Evolutionary conservation across 2,113 vertebrate species (phyloP).

Genomic region (Etia nguti): DNA sequence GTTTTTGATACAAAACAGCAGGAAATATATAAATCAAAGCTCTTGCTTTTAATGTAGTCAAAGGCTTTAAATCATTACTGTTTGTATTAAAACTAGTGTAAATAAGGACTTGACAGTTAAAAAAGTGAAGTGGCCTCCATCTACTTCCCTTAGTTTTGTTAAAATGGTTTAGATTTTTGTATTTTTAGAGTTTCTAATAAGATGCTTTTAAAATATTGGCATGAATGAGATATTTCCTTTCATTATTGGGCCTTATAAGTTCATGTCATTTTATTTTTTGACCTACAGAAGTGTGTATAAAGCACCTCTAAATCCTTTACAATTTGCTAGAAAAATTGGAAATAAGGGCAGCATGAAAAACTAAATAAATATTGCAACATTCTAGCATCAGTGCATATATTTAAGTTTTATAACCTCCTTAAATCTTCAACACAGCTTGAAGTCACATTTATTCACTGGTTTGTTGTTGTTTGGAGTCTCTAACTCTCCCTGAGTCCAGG

Average conservation of each 20-base stretch:
- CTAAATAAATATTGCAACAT: background rate
- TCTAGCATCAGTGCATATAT: background rate
- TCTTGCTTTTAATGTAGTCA: background rate
- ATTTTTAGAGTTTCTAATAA: background rate
- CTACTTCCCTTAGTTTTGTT: background rate
- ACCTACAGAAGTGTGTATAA: background rate
- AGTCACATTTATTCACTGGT: background rate
- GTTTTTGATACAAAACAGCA: fast-evolving
- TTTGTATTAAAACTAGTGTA: background rate
- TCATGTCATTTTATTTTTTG: background rate
- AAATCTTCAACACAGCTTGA: background rate
- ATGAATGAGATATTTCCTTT: background rate
- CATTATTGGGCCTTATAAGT: too few species aligned
- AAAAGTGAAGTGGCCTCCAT: background rate
- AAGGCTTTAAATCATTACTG: background rate
- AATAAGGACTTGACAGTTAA: background rate
- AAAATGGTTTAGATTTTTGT: background rate
- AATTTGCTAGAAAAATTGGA: background rate
- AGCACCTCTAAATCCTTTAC: background rate
- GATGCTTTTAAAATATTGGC: background rate
- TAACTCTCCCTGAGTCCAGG: background rate
- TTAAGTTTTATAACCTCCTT: background rate
- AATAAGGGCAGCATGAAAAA: background rate
- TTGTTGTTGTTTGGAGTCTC: background rate
- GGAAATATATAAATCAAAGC: background rate